phyloP scores from a whole-genome alignment of 1,140 invertebrate genomes.

The Hyles vespertilio region DNA sequence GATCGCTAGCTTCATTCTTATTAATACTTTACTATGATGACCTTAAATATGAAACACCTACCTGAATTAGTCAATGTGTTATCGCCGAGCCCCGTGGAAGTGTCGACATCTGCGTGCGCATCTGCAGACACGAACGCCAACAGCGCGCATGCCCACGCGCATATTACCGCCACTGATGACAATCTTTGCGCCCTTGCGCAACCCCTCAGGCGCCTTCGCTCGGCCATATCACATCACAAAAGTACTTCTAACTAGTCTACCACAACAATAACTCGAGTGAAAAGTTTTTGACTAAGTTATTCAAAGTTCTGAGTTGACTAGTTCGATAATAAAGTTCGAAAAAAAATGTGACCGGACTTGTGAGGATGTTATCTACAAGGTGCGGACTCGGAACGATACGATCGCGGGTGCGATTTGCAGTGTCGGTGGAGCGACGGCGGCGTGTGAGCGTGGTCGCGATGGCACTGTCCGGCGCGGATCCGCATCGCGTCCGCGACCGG shows the following conservation, averaged over 20 bases:
- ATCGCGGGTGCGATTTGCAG: conserved; percentile 9
- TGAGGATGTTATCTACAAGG: conserved; percentile 5
- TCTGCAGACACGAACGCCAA: conserved; percentile 40
- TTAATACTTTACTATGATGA: neutral
- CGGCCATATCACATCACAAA: conserved; percentile 71
- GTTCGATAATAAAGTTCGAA: neutral
- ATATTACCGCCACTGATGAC: conserved; percentile 34
- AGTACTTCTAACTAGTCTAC: conserved; percentile 15
- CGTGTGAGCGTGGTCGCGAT: conserved; percentile 47
- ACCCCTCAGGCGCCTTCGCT: conserved; percentile 28
- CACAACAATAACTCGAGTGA: neutral
- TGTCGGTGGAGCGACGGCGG: conserved; percentile 25
- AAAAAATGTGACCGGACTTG: too few relatives aligned
- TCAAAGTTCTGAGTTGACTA: too few relatives aligned
- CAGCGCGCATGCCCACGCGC: conserved; percentile 67
- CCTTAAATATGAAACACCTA: conserved; percentile 20
- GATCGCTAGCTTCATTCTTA: too few relatives aligned
- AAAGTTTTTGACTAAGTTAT: neutral
- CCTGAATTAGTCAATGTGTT: conserved; percentile 69
- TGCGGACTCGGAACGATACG: conserved; percentile 21
- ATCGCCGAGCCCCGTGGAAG: conserved; percentile 61
- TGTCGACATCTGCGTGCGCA: conserved; percentile 61
- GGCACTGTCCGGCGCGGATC: conserved; percentile 52
- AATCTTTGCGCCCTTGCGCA: conserved; percentile 31
- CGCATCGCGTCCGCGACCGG: conserved; percentile 61